Conservation (phyloP, 2,797 vertebrate species). For the Melopsittacus undulatus region DNA sequence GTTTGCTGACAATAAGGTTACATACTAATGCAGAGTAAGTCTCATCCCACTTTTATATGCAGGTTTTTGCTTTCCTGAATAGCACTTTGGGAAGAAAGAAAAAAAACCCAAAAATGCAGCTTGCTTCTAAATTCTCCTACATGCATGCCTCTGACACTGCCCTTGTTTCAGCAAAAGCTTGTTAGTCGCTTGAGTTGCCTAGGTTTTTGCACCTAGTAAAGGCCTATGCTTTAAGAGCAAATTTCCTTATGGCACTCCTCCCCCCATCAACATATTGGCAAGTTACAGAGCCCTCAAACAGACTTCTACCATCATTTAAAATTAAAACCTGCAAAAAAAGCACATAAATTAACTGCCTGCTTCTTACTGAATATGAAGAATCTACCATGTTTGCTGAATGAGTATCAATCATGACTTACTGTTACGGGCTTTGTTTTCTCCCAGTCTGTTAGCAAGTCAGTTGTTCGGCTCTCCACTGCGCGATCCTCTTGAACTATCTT, state of each 20-base stretch:
- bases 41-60: background rate
- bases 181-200: background rate
- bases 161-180: background rate
- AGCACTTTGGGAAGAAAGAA: fast-evolving
- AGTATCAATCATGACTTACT: conserved; percentile 76
- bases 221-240: background rate
- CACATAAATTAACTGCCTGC: background rate
- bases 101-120: background rate
- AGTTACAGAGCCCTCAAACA: background rate
- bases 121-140: background rate
- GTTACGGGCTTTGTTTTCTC: conserved; percentile 98
- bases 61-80: background rate
- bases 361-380: background rate
- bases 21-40: fast-evolving
- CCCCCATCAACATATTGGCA: background rate
- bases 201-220: background rate
- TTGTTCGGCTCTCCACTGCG: conserved; percentile 95
- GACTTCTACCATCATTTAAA: background rate
- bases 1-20: background rate
- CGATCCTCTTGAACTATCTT: conserved; percentile 99
- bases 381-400: background rate
- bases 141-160: fast-evolving
- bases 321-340: background rate
- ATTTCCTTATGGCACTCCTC: background rate
- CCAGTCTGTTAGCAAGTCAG: conserved; percentile 94